These are phyloP conservation scores for Nestor notabilis DNA, from an alignment of 2,113 vertebrate genomes.

Conservation along the genomic window DNA sequence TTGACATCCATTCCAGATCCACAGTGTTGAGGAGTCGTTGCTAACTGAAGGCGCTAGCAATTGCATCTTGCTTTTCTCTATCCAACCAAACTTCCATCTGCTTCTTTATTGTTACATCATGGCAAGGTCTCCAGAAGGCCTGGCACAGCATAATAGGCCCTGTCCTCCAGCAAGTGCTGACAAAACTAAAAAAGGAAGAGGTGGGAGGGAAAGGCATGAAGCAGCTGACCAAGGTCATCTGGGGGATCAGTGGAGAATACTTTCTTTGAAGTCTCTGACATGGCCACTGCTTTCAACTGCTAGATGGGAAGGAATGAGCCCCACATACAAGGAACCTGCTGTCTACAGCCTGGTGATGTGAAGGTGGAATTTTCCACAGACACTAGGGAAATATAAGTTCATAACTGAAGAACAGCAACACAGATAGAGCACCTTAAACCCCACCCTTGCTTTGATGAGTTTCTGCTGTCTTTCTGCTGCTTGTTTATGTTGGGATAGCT, in stretches of 20 bases:
- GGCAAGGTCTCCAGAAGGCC: not conserved
- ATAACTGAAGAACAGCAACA: rapidly evolving
- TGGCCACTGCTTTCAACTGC: not conserved
- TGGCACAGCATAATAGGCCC: not conserved
- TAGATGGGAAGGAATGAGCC: not conserved
- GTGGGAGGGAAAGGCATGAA: not conserved
- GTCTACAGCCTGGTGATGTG: not conserved
- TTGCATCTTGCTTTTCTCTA: not conserved
- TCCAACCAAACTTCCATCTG: not conserved
- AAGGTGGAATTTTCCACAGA: not conserved
- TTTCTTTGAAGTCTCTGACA: not conserved
- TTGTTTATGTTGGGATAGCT: not conserved
- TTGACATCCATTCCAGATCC: not conserved
- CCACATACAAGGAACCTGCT: not conserved
- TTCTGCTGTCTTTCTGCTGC: not conserved
- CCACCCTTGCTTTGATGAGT: not conserved
- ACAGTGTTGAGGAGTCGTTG: not conserved
- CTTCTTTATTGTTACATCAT: not conserved
- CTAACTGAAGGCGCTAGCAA: not conserved
- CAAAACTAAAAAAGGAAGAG: not conserved
- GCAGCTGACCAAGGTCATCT: not conserved
- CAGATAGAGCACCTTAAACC: not conserved
- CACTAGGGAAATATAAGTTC: not conserved
- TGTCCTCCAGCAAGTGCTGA: not conserved
- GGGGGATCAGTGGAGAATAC: not conserved